Evolutionary conservation across 2,888 invertebrate genomes (phyloP).

Genomic region (Troglohyphantes excavatus): DNA sequence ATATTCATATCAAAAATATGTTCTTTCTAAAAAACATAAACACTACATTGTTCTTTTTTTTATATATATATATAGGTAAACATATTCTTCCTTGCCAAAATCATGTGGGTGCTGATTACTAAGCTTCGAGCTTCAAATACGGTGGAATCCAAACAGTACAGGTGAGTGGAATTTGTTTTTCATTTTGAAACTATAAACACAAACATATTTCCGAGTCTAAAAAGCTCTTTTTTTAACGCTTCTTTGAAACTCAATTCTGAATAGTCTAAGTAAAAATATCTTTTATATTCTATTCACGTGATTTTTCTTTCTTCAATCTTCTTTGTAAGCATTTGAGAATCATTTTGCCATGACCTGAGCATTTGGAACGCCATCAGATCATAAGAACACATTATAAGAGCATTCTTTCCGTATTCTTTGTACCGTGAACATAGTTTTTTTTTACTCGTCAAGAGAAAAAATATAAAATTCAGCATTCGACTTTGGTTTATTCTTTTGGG

Average conservation of each 20-base stretch:
- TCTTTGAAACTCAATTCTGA: not conserved
- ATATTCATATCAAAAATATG: too few species aligned
- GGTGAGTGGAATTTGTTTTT: conserved; percentile 80
- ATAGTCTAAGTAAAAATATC: not conserved
- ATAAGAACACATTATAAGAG: not conserved
- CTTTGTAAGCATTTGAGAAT: conserved; percentile 9
- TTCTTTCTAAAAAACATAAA: too few species aligned
- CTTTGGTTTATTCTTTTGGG: not conserved
- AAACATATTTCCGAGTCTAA: not conserved
- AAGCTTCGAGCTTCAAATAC: conserved; percentile 95
- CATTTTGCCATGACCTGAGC: conserved; percentile 3
- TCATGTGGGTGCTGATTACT: conserved; percentile 92
- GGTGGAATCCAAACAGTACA: conserved; percentile 91
- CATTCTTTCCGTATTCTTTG: not conserved
- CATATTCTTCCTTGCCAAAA: conserved; percentile 82
- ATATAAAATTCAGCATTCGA: not conserved
- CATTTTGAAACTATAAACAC: not conserved
- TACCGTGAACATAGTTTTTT: conserved; percentile 10
- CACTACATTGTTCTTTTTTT: not conserved
- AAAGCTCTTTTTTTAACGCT: not conserved
- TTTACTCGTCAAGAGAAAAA: not conserved
- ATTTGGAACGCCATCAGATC: conserved; percentile 20
- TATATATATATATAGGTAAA: conserved; percentile 81
- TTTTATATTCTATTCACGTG: conserved; percentile 34
- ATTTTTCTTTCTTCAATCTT: not conserved